phyloP scores from a whole-genome alignment of 2,113 vertebrate species.

The Hydropotes inermis region DNA sequence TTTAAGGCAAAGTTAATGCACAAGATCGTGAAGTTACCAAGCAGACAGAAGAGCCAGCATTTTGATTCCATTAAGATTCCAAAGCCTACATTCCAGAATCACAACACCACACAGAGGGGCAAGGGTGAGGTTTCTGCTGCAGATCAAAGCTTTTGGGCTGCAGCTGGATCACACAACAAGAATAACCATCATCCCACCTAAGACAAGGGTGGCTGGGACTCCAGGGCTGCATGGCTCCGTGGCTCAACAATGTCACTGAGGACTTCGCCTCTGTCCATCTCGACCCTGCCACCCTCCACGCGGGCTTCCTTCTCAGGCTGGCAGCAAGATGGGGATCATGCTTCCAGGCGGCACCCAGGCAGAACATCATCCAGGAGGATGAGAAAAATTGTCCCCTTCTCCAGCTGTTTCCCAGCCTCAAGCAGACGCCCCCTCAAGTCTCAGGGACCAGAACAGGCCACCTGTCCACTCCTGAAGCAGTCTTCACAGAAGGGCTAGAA shows the following conservation, averaged over 20 bases:
- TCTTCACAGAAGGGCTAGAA: neutral
- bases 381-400: neutral
- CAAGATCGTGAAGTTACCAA: neutral
- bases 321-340: neutral
- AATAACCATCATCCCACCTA: neutral
- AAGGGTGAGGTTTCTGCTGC: neutral
- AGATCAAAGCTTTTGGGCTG: neutral
- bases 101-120: neutral
- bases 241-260: neutral
- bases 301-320: neutral
- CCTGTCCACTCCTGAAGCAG: neutral
- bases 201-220: neutral
- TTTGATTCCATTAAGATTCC: neutral
- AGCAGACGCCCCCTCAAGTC: neutral
- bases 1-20: neutral
- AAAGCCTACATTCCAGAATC: neutral
- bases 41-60: neutral
- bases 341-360: neutral
- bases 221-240: accelerated
- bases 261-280: neutral
- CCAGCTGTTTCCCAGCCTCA: neutral
- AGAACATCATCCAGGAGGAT: neutral
- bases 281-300: accelerated
- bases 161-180: neutral
- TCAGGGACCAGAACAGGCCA: neutral